Evolutionary conservation across 2,797 vertebrate genomes (phyloP).

Genomic region (Champsocephalus esox): DNA sequence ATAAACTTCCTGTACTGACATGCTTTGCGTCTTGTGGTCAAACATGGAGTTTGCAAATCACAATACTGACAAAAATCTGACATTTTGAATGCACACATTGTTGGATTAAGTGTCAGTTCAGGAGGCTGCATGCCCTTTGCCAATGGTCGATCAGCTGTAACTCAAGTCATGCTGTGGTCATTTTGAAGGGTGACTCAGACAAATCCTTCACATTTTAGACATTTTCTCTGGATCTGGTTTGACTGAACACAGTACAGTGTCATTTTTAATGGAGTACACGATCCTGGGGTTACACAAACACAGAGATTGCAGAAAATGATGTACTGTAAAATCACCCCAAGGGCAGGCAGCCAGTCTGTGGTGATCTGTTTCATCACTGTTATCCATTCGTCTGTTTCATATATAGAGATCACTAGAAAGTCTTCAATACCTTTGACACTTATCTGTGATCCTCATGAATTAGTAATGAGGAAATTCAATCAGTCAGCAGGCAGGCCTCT

Average conservation of each 20-base stretch:
- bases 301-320: neutral
- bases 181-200: slow-evolving; percentile 53
- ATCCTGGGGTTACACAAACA: neutral
- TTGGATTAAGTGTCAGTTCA: slow-evolving; percentile 27
- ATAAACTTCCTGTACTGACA: slow-evolving; percentile 1
- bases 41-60: slow-evolving; percentile 7
- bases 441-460: slow-evolving; percentile 64
- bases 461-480: slow-evolving; percentile 64
- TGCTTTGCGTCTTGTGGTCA: slow-evolving; percentile 5
- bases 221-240: slow-evolving; percentile 12
- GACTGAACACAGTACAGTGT: neutral
- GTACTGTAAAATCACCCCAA: neutral
- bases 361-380: slow-evolving; percentile 28
- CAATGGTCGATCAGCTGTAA: slow-evolving; percentile 64
- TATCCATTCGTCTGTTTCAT: slow-evolving; percentile 21
- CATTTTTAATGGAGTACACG: neutral
- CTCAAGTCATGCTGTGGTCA: slow-evolving; percentile 68
- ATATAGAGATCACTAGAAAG: slow-evolving; percentile 39
- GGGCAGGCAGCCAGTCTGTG: slow-evolving; percentile 15
- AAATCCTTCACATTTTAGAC: slow-evolving; percentile 49
- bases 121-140: slow-evolving; percentile 40
- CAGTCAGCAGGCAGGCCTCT: slow-evolving; percentile 29
- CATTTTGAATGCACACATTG: slow-evolving; percentile 27
- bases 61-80: slow-evolving; percentile 11
- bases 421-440: slow-evolving; percentile 32